phyloP scores from a whole-genome alignment of 2,888 invertebrate genomes.

The Macropis europaea region DNA sequence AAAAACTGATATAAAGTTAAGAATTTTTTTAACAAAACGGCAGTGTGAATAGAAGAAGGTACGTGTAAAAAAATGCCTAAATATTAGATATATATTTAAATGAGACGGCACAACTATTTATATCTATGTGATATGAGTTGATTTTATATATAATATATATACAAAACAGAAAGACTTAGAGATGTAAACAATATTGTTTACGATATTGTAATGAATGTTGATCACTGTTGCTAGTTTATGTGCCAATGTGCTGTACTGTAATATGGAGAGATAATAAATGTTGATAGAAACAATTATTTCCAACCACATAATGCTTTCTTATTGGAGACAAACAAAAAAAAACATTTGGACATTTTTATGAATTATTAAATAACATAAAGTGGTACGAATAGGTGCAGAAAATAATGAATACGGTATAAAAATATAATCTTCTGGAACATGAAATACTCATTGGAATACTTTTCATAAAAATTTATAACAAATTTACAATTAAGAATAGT shows the following conservation, averaged over 20 bases:
- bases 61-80: slow-evolving; percentile 57
- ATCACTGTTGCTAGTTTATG: slow-evolving; percentile 76
- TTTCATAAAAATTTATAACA: slow-evolving; percentile 1
- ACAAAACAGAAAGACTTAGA: slow-evolving; percentile 57
- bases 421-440: slow-evolving; percentile 4
- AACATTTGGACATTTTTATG: neutral
- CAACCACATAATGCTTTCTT: neutral
- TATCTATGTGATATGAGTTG: slow-evolving; percentile 64
- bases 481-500: neutral
- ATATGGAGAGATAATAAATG: slow-evolving; percentile 73
- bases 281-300: slow-evolving; percentile 65
- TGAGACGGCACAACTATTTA: slow-evolving; percentile 56
- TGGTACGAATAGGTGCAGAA: neutral
- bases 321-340: neutral
- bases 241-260: slow-evolving; percentile 73
- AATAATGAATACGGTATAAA: neutral
- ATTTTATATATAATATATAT: slow-evolving; percentile 66
- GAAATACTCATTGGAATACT: neutral
- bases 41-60: slow-evolving; percentile 22
- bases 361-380: neutral
- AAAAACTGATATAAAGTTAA: slow-evolving; percentile 18
- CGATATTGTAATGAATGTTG: slow-evolving; percentile 74
- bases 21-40: slow-evolving; percentile 23
- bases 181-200: slow-evolving; percentile 66
- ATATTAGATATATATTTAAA: slow-evolving; percentile 58